These are phyloP conservation scores for Pycnonotus jocosus DNA, from an alignment of 2,113 vertebrate genomes.

Conservation along the genomic window DNA sequence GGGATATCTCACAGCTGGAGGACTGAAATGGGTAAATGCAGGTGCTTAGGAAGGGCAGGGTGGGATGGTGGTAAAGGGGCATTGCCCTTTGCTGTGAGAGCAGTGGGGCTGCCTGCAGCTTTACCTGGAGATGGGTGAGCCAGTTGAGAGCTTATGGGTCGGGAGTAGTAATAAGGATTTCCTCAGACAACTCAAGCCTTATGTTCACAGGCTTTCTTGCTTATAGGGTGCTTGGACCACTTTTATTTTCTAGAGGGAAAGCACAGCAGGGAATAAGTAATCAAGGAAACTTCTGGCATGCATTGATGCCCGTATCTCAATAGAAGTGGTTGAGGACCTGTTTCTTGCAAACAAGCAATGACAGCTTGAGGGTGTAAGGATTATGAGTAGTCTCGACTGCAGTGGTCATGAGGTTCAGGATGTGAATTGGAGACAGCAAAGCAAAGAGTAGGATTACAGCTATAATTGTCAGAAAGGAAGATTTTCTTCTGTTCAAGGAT, in stretches of 20 bases:
- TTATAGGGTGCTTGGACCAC: neutral
- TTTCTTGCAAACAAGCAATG: neutral
- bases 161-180: neutral
- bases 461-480: neutral
- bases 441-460: neutral
- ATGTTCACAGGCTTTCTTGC: neutral
- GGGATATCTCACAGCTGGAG: neutral
- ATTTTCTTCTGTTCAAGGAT: neutral
- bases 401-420: neutral
- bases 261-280: neutral
- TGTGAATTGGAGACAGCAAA: neutral
- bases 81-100: neutral
- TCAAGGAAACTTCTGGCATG: neutral
- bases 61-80: neutral
- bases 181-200: neutral
- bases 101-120: neutral
- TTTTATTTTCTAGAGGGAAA: neutral
- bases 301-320: neutral
- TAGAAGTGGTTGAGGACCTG: neutral
- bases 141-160: neutral
- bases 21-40: neutral
- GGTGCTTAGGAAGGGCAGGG: neutral
- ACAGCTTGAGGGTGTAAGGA: neutral
- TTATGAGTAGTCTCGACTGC: neutral
- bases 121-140: neutral